Percentiles rank a stretch among this genome's conserved stretches.
phyloP scores from a whole-genome alignment of 1,140 invertebrate species.

The Conus betulinus region DNA sequence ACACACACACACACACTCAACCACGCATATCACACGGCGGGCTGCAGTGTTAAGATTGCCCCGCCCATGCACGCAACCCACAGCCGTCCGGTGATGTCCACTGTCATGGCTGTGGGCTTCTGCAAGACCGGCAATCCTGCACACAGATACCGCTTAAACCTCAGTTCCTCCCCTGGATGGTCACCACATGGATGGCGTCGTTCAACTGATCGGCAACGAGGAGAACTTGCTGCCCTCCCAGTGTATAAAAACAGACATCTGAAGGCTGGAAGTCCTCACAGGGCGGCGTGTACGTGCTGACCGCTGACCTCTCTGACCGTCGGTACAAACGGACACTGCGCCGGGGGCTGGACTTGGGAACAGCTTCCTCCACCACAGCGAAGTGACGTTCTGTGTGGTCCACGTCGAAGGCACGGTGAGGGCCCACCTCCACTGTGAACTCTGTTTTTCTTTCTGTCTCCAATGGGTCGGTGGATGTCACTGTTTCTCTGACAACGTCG shows the following conservation, averaged over 20 bases:
- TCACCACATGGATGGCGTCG: slow-evolving; percentile 17
- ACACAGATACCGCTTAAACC: not conserved
- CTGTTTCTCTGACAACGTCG: not conserved
- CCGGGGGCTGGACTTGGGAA: not conserved
- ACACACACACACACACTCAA: too few relatives aligned
- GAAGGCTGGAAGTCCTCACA: not conserved
- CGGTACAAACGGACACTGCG: not conserved
- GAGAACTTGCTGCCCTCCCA: slow-evolving; percentile 9
- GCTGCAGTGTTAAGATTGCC: not conserved
- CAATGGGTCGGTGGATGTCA: not conserved
- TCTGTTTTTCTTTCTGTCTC: not conserved
- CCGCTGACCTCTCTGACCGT: not conserved
- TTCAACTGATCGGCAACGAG: not conserved
- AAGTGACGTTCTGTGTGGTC: not conserved
- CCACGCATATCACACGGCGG: too few relatives aligned
- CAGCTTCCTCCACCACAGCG: not conserved
- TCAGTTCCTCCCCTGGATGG: not conserved
- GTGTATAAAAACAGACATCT: slow-evolving; percentile 18
- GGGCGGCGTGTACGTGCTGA: not conserved
- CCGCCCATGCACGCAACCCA: slow-evolving; percentile 17
- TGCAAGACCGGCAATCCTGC: not conserved
- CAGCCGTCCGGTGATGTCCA: not conserved
- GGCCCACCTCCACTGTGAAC: not conserved
- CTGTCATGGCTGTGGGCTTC: not conserved
- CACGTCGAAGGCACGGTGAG: not conserved